phyloP scores from a whole-genome alignment of 2,888 invertebrate genomes.

The Taphrorychus bicolor region DNA sequence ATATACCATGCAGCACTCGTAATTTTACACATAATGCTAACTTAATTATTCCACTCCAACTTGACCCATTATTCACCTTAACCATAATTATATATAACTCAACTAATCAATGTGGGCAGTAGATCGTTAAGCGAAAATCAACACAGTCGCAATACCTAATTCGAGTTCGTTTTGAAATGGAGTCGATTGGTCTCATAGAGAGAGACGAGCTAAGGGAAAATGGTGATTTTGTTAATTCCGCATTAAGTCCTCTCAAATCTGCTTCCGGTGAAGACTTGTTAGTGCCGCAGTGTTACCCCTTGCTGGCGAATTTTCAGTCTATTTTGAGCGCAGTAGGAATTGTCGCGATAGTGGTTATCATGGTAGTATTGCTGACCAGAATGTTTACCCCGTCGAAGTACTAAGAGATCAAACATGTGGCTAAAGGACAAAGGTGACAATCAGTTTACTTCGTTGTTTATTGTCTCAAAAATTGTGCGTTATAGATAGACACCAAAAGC shows the following conservation, averaged over 20 bases:
- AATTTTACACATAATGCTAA: no score
- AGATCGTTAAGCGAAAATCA: no score
- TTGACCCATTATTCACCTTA: no score
- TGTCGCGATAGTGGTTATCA: conserved; percentile 18
- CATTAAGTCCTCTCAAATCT: not conserved
- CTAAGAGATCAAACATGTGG: conserved; percentile 11
- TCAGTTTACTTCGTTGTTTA: no score
- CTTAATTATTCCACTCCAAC: no score
- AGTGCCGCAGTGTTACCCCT: conserved; percentile 22
- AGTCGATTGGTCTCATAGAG: conserved; percentile 33
- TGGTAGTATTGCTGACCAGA: conserved; percentile 14
- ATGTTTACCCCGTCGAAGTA: conserved; percentile 31
- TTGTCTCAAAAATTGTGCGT: no score
- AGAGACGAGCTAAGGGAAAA: conserved; percentile 5
- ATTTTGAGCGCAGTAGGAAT: conserved; percentile 31
- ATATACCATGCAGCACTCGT: no score
- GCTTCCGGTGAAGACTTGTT: not conserved
- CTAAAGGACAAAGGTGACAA: no score
- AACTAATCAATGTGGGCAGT: no score
- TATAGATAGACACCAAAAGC: no score
- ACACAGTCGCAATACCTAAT: no score
- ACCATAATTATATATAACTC: no score
- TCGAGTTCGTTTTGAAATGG: conserved; percentile 15
- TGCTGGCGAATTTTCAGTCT: conserved; percentile 29
- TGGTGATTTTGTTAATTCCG: not conserved